phyloP scores from a whole-genome alignment of 2,113 vertebrate genomes.

The Anser brachyrhynchus region DNA sequence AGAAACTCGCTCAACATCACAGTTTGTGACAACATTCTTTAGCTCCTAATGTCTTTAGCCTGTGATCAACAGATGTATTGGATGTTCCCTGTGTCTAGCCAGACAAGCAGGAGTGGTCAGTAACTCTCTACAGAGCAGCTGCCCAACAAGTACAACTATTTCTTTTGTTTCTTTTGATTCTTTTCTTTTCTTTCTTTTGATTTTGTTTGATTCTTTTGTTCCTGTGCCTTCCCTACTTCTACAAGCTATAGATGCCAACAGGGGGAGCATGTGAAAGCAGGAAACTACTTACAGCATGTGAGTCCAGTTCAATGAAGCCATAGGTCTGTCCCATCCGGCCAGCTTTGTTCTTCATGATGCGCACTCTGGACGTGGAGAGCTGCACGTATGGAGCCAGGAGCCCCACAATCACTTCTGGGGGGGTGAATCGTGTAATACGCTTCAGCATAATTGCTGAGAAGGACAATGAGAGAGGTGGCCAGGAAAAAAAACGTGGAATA shows the following conservation, averaged over 20 bases:
- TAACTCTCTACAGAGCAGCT: not conserved
- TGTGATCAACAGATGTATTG: not conserved
- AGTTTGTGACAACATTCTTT: not conserved
- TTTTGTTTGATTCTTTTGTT: not conserved
- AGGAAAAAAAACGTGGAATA: not conserved
- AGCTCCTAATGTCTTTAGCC: not conserved
- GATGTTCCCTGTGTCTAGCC: not conserved
- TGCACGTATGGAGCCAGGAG: conserved; percentile 90
- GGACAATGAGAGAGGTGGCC: not conserved
- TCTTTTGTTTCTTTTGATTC: not conserved
- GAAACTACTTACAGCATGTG: conserved; percentile 85
- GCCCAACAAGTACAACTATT: not conserved
- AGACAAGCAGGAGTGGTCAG: not conserved
- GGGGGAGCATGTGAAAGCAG: not conserved
- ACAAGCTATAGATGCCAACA: not conserved
- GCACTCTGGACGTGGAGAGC: conserved; percentile 91
- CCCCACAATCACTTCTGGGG: conserved; percentile 91
- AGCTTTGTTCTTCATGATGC: conserved; percentile 92
- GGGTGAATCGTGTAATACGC: conserved; percentile 89
- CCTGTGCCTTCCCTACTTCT: not conserved
- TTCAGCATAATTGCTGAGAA: conserved; percentile 92
- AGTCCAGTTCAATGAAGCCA: conserved; percentile 96
- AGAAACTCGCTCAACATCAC: not conserved
- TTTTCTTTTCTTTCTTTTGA: too few relatives aligned
- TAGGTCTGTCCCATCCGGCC: conserved; percentile 85